Conservation (phyloP, 1,140 invertebrate species). For the Apolygus lucorum region DNA sequence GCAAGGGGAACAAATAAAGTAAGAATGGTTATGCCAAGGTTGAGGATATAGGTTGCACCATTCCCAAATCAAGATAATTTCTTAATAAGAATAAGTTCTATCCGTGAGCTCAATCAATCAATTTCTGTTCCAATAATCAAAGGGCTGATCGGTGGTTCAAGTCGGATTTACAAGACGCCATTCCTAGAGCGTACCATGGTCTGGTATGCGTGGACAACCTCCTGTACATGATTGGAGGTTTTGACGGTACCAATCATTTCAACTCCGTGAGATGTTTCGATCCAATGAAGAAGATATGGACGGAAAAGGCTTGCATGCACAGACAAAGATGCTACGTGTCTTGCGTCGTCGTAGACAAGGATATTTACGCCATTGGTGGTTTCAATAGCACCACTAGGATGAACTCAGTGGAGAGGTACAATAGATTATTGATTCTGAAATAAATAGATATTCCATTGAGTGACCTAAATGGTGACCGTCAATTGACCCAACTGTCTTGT, state of each 20-base stretch:
- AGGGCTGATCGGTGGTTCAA: constrained; percentile 56
- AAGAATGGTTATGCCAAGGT: too few relatives aligned
- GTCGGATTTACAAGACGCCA: constrained; percentile 49
- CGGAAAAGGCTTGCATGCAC: constrained; percentile 63
- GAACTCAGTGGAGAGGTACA: constrained; percentile 23
- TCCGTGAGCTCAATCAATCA: too few relatives aligned
- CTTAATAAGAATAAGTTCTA: neutral
- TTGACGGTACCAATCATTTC: constrained; percentile 62
- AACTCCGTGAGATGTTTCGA: constrained; percentile 59
- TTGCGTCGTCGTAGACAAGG: constrained; percentile 44
- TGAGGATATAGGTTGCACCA: too few relatives aligned
- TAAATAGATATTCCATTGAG: too few relatives aligned
- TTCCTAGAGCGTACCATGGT: constrained; percentile 64
- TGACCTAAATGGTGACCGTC: too few relatives aligned
- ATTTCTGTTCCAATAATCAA: neutral
- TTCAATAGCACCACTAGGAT: constrained; percentile 75
- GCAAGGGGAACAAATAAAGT: too few relatives aligned
- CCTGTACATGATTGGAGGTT: constrained; percentile 70
- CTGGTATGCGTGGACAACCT: constrained; percentile 54
- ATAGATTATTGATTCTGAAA: too few relatives aligned
- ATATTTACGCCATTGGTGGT: constrained; percentile 78
- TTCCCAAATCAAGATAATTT: constrained; percentile 42
- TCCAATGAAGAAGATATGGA: constrained; percentile 52
- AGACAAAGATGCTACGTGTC: constrained; percentile 60
- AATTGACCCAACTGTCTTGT: too few relatives aligned